Conservation (phyloP, 2,888 invertebrate species). For the Aelia acuminata region DNA sequence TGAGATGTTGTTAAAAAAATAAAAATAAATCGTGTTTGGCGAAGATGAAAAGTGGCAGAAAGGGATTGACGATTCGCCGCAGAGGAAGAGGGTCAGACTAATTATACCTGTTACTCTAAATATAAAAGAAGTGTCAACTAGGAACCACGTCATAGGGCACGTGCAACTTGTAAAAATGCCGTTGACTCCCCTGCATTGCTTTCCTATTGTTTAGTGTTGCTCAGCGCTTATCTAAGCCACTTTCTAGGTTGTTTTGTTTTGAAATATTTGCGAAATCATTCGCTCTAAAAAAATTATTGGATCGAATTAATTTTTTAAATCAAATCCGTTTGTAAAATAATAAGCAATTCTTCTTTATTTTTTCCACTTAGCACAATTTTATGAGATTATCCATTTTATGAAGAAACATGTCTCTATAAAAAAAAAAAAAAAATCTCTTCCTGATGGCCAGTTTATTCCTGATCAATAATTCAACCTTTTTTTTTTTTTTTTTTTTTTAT, state of each 20-base stretch:
- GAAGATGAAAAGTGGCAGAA: not conserved
- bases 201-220: constrained; percentile 27
- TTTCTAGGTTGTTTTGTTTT: not conserved
- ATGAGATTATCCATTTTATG: no score
- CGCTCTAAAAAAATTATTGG: not conserved
- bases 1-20: not conserved
- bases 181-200: not conserved
- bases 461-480: no score
- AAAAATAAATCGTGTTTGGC: not conserved
- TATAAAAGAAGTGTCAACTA: constrained; percentile 44
- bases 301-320: no score
- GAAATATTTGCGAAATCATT: not conserved
- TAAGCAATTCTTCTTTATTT: no score
- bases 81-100: constrained; percentile 8
- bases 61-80: not conserved
- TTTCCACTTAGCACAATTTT: no score
- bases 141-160: constrained; percentile 43
- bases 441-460: no score
- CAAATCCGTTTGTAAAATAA: no score
- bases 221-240: not conserved
- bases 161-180: not conserved
- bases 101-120: constrained; percentile 34
- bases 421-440: no score
- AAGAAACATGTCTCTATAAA: no score
- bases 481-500: no score